These are phyloP conservation scores for Eurystomus gularis DNA, from an alignment of 2,113 vertebrate genomes.

Conservation along the genomic window DNA sequence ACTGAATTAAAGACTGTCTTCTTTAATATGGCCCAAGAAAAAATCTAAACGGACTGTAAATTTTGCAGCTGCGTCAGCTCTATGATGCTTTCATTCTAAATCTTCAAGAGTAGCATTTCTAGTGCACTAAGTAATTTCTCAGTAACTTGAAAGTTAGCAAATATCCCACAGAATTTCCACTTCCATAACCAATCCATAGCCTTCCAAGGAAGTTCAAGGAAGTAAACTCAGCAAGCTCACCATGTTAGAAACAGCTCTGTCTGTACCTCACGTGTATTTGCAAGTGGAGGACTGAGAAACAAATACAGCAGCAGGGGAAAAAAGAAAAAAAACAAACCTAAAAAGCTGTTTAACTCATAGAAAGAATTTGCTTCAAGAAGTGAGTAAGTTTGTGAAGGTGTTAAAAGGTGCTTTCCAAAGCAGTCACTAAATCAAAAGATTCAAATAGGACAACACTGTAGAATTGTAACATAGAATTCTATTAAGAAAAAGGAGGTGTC, in stretches of 20 bases:
- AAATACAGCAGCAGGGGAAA: neutral
- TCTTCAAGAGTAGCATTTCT: neutral
- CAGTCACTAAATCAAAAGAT: neutral
- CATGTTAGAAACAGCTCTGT: neutral
- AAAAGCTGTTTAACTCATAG: neutral
- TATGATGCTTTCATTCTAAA: neutral
- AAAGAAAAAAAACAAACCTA: neutral
- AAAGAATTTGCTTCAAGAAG: neutral
- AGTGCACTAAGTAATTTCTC: neutral
- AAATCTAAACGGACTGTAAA: neutral
- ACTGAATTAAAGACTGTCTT: neutral
- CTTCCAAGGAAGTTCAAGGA: constrained; percentile 18
- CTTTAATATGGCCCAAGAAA: neutral
- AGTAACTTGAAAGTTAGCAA: neutral
- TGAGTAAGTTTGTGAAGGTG: neutral
- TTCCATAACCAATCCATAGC: neutral
- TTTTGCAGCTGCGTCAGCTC: neutral
- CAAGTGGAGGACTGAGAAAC: neutral
- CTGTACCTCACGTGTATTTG: neutral
- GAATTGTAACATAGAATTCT: neutral
- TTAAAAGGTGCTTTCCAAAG: neutral
- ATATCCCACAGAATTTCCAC: neutral
- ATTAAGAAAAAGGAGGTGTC: neutral
- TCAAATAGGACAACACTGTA: neutral
- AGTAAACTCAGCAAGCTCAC: neutral